phyloP scores from a whole-genome alignment of 2,797 vertebrate genomes.

The Aotus griseimembra region DNA sequence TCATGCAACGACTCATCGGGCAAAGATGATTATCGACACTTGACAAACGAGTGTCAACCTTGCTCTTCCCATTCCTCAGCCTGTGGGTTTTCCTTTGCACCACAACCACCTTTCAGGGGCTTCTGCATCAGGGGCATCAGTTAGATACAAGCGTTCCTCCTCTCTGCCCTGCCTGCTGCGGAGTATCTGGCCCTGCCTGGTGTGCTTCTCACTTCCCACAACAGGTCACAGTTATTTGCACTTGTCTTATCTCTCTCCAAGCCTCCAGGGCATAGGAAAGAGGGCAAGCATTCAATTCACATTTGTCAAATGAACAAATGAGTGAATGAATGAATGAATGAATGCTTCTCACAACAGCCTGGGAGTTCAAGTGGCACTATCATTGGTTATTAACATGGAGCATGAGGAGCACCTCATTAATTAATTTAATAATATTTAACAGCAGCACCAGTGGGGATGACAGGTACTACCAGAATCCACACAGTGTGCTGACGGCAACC shows the following conservation, averaged over 20 bases:
- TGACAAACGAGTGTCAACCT: neutral
- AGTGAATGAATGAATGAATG: no score
- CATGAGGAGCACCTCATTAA: neutral
- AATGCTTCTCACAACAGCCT: neutral
- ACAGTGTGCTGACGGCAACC: rapidly evolving
- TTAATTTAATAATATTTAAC: no score
- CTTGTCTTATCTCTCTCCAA: neutral
- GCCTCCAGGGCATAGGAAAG: neutral
- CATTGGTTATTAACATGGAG: neutral
- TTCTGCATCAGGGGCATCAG: neutral
- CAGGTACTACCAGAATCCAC: neutral
- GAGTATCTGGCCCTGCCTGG: neutral
- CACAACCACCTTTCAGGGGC: neutral
- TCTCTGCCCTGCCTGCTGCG: neutral
- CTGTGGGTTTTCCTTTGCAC: neutral
- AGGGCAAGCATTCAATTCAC: neutral
- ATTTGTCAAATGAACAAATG: neutral
- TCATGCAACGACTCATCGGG: neutral
- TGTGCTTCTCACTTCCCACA: neutral
- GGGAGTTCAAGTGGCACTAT: neutral
- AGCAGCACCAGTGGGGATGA: no score
- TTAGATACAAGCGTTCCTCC: neutral
- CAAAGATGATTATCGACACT: neutral
- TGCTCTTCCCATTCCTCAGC: neutral
- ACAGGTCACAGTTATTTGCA: neutral